These are phyloP conservation scores for Hirtodrosophila alboralis DNA, from an alignment of 2,888 invertebrate species.

Conservation along the genomic window DNA sequence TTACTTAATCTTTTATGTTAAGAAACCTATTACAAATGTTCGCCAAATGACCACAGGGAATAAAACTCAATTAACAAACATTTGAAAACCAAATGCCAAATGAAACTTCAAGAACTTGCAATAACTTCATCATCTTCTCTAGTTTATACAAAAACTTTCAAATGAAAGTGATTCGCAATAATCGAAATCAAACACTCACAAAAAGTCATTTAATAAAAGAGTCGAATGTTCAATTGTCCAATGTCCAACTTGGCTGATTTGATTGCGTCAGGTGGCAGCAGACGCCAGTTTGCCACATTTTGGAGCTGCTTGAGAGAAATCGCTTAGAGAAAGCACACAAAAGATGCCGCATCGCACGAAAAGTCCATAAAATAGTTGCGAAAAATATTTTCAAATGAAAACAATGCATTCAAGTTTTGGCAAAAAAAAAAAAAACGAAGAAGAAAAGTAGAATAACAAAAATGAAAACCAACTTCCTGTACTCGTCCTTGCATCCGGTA, in stretches of 20 bases:
- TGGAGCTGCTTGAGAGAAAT: constrained; percentile 24
- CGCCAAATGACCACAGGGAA: neutral
- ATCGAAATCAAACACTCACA: constrained; percentile 71
- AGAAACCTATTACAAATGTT: too few relatives aligned
- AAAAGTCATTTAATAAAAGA: constrained; percentile 41
- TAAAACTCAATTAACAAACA: constrained; percentile 22
- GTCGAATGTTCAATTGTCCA: constrained; percentile 13
- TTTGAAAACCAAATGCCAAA: constrained; percentile 15
- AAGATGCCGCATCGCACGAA: constrained; percentile 34
- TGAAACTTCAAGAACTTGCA: constrained; percentile 32
- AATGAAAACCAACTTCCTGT: constrained; percentile 9
- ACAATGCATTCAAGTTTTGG: constrained; percentile 69
- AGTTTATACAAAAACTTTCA: constrained; percentile 17
- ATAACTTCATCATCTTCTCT: neutral
- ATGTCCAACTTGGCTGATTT: constrained; percentile 34
- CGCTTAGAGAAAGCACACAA: constrained; percentile 23
- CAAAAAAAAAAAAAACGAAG: constrained; percentile 63
- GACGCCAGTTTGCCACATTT: constrained; percentile 8
- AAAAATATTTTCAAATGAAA: constrained; percentile 68
- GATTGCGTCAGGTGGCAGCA: constrained; percentile 59
- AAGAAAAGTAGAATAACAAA: constrained; percentile 46
- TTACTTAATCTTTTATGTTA: too few relatives aligned
- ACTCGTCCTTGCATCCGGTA: neutral
- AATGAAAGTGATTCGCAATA: constrained; percentile 54
- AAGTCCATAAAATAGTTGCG: constrained; percentile 56